A percentile compares a stretch with the other conserved stretches of the same genome.
These are phyloP conservation scores for Cyclina sinensis DNA, from an alignment of 1,140 invertebrate species.

Conservation along the genomic window DNA sequence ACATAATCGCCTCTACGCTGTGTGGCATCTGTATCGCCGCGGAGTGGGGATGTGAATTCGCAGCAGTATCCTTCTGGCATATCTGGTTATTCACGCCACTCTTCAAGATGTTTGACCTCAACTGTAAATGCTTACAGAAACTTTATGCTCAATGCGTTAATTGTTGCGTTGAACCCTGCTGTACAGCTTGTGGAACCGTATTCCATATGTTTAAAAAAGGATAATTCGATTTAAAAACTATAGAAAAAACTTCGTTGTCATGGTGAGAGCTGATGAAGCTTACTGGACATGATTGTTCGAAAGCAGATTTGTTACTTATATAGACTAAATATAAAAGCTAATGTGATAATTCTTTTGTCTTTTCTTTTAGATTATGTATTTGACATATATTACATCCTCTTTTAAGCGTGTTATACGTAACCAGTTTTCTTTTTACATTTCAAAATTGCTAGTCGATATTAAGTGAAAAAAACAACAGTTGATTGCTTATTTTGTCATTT, in stretches of 20 bases:
- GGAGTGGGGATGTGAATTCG: constrained; percentile 91
- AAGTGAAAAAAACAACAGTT: too few relatives aligned
- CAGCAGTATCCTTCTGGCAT: constrained; percentile 90
- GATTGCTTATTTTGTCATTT: too few relatives aligned
- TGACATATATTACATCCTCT: too few relatives aligned
- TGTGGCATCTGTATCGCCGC: constrained; percentile 91
- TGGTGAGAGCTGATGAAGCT: too few relatives aligned
- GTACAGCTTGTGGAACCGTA: constrained; percentile 69
- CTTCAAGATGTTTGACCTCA: constrained; percentile 87
- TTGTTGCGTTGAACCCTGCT: constrained; percentile 76
- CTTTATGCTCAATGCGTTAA: constrained; percentile 88
- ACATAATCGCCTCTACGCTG: constrained; percentile 90
- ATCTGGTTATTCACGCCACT: constrained; percentile 85
- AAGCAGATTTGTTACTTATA: too few relatives aligned
- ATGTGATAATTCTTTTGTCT: too few relatives aligned
- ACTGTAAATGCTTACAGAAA: constrained; percentile 89
- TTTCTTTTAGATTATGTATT: too few relatives aligned
- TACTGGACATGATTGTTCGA: too few relatives aligned
- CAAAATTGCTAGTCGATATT: too few relatives aligned
- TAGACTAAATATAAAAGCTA: too few relatives aligned
- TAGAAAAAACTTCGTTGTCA: not conserved
- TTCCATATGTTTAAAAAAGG: constrained; percentile 75
- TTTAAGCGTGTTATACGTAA: too few relatives aligned
- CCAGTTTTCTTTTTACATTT: too few relatives aligned
- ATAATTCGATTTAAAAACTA: not conserved